These are phyloP conservation scores for Centropyge bicolor DNA, from an alignment of 2,797 vertebrate genomes.

Conservation along the genomic window DNA sequence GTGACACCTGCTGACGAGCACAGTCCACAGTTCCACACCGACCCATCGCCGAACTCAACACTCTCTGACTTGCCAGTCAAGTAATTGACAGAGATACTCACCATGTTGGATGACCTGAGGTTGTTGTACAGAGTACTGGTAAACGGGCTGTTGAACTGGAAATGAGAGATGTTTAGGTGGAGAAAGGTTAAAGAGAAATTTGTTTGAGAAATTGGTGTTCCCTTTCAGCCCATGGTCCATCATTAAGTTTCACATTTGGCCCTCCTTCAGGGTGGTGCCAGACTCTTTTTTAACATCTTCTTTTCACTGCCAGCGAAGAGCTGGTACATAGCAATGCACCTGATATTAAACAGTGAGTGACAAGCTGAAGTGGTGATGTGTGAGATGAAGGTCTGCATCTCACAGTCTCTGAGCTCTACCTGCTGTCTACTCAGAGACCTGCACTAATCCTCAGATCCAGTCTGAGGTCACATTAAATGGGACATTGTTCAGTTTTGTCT, in stretches of 20 bases:
- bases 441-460: constrained; percentile 3
- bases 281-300: neutral
- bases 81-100: constrained; percentile 48
- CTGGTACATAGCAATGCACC: neutral
- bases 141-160: neutral
- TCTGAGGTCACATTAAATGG: neutral
- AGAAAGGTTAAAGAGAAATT: no score
- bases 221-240: no score
- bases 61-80: no score
- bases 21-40: no score
- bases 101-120: neutral
- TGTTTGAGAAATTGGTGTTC: no score
- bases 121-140: neutral
- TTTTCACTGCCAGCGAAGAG: neutral
- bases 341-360: neutral
- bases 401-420: constrained; percentile 28
- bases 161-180: no score
- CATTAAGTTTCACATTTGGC: no score
- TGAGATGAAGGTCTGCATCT: neutral
- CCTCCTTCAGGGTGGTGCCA: no score
- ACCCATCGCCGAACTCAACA: no score
- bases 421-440: constrained; percentile 44
- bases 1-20: neutral
- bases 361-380: neutral
- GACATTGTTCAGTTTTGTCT: neutral